These are phyloP conservation scores for Philotrypesis tridentata DNA, from an alignment of 1,140 invertebrate genomes.

Conservation along the genomic window DNA sequence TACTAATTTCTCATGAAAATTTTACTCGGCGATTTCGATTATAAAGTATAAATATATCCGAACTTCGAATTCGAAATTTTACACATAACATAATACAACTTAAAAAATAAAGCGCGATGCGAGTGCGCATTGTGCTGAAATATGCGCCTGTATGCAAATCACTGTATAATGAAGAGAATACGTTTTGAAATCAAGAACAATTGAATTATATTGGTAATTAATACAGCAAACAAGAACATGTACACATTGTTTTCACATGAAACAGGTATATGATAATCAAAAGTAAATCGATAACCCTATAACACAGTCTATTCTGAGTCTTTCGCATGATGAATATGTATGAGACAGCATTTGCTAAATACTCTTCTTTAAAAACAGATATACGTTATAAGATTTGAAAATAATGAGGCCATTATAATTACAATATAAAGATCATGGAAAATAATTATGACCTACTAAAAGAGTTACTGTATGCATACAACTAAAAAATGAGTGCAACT, in stretches of 20 bases:
- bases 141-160: background rate
- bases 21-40: too few species aligned
- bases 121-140: background rate
- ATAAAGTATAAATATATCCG: too few species aligned
- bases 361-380: background rate
- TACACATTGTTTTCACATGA: background rate
- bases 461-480: too few species aligned
- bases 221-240: background rate
- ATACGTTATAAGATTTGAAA: too few species aligned
- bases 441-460: too few species aligned
- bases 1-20: too few species aligned
- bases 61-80: too few species aligned
- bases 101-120: too few species aligned
- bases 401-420: too few species aligned
- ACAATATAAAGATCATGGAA: too few species aligned
- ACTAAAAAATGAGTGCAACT: too few species aligned
- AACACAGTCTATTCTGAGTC: background rate
- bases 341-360: background rate
- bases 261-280: background rate
- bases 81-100: too few species aligned
- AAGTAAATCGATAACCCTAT: background rate
- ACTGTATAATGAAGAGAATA: background rate
- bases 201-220: background rate
- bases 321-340: background rate
- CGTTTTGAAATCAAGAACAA: background rate